phyloP scores from a whole-genome alignment of 2,888 invertebrate species.

The Sarcophaga variegata region DNA sequence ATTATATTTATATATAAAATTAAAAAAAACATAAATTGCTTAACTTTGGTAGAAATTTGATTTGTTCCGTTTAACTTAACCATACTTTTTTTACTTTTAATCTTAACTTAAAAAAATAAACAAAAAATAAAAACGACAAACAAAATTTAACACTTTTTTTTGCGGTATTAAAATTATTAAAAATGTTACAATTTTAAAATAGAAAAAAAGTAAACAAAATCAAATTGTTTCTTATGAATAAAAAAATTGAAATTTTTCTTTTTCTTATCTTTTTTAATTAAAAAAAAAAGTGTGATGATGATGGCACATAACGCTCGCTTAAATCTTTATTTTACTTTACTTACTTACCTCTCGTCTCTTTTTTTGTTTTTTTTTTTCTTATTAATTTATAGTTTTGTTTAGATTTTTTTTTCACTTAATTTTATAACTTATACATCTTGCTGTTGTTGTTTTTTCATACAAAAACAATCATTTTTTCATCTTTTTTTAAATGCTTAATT shows the following conservation, averaged over 20 bases:
- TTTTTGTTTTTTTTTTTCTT: constrained; percentile 14
- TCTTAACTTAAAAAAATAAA: constrained; percentile 27
- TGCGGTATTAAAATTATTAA: not conserved
- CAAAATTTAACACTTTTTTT: constrained; percentile 2
- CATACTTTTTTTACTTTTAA: constrained; percentile 10
- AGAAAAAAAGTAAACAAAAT: not conserved
- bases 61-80: constrained; percentile 68
- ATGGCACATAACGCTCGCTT: constrained; percentile 67
- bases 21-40: constrained; percentile 72
- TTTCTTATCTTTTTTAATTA: constrained; percentile 3
- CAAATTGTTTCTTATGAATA: not conserved
- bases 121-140: too few species aligned
- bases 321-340: constrained; percentile 43
- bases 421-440: constrained; percentile 45
- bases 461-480: not conserved
- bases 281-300: constrained; percentile 60
- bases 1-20: constrained; percentile 33
- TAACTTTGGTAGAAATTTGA: constrained; percentile 78
- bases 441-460: constrained; percentile 34
- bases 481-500: constrained; percentile 32
- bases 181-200: not conserved
- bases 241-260: not conserved
- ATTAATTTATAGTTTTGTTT: constrained; percentile 24
- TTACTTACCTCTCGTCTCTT: not conserved
- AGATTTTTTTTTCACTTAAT: constrained; percentile 26